phyloP scores from a whole-genome alignment of 2,113 vertebrate genomes.

The Oncorhynchus nerka region DNA sequence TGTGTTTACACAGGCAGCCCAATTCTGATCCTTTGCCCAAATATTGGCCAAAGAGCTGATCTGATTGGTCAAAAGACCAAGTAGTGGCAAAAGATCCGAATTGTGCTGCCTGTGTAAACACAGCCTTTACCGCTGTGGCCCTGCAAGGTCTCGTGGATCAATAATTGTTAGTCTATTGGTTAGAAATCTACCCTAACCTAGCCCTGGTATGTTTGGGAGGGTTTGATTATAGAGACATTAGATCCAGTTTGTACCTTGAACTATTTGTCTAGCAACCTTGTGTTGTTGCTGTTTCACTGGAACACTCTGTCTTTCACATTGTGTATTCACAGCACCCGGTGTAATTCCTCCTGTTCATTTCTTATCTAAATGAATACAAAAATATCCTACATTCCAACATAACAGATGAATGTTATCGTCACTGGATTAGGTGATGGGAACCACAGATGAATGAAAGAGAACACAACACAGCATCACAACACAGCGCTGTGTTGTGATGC shows the following conservation, averaged over 20 bases:
- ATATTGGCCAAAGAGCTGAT: too few relatives aligned
- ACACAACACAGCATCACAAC: too few relatives aligned
- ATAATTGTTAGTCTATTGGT: background rate
- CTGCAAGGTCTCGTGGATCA: constrained; percentile 16
- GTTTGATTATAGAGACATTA: background rate
- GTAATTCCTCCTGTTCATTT: background rate
- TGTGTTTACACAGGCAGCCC: too few relatives aligned
- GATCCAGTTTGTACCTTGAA: background rate
- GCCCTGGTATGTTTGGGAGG: background rate
- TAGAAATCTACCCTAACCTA: constrained; percentile 2
- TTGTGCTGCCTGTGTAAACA: background rate
- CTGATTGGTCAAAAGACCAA: too few relatives aligned
- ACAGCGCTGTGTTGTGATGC: background rate
- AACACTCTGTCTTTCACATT: background rate
- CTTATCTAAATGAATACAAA: background rate
- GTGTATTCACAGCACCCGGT: background rate
- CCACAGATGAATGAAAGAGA: background rate
- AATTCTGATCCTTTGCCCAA: too few relatives aligned
- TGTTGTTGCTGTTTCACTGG: background rate
- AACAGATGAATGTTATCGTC: background rate
- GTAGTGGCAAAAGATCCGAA: too few relatives aligned
- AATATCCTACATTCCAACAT: background rate
- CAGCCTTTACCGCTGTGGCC: constrained; percentile 8
- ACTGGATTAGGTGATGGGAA: background rate
- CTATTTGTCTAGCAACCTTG: background rate